Base-by-base conservation (phyloP, 1,140 invertebrate genomes). In the Cotesia chilonis region DNA sequence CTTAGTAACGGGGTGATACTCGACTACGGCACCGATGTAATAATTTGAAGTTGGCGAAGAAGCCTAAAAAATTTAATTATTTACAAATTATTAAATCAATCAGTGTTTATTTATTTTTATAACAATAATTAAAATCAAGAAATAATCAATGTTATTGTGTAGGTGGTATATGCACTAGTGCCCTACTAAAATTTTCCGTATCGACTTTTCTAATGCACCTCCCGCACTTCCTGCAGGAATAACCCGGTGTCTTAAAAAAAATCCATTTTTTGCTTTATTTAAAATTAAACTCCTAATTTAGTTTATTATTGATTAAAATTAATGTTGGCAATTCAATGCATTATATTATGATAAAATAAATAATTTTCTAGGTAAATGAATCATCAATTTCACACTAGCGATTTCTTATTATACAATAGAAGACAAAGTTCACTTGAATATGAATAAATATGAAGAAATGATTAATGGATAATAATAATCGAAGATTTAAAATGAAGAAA, bases 21-120 rank as follows among this genome's bases (percentile, higher is more conserved):
- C 77, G 6, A 78, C 74, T 5, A 77, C 78, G 41, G 80, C 80
- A 28, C 76, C 80, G 20, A 75, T 71, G 60, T 81, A 81, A 57
- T 74, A 76, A 57, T 73, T 12, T 4, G 70, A 70, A 38, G 68
- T 35, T 68, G 76, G 17, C 35, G 71, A 60, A 0, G 75, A 72
- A 51, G 73, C 75, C 75, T 76, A 55, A 12, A 70, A 68, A 52
- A 67, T n/a, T 17, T 14, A 38, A 63, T 57, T 61, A n/a, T 10
- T 66, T 66, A 41, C 14, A 9, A 12, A 41, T 20, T 17, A 28
- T 51, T 57, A 68, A 37, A 9, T 35, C 35, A 47, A 47, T 67
- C 2, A 67, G 17, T 54, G 1, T 20, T 12, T 20, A 54, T 52
- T 14, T 61, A 41, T 28, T 17, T 35, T 17, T 6, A 37, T n/a